Evolutionary conservation across 2,888 invertebrate genomes (phyloP), one percentile per base, ranked within the genome.

Genomic region (Ormyrus pomaceus): DNA sequence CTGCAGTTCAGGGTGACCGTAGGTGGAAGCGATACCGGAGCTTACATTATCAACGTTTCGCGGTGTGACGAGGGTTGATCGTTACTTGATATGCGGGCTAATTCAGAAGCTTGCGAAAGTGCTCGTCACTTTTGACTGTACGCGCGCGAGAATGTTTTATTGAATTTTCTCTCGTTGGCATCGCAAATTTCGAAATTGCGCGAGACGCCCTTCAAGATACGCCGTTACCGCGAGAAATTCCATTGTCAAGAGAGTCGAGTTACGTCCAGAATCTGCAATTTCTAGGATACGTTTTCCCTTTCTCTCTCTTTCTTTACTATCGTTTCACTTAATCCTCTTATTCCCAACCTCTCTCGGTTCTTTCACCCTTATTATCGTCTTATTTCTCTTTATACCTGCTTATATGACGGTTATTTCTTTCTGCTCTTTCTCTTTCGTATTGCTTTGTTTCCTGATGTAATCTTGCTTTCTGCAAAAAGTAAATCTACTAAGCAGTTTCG

Each of bases 231-330:
- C 69, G 13, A 53, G 9, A 70, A 48, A 70, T 70, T 58, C 69
- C 69, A 70, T 70, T 70, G 56, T 48, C 69, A 58, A 58, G 48
- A 48, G 69, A 58, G 58, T 70, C 69, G 69, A 70, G 69, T 70
- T 70, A 70, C 58, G 48, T 58, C 69, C 56, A 58, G 58, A 70
- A 70, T 70, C 58, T 58, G 58, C 69, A 58, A 58, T 70, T 48
- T 58, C 69, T 70, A 48, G 69, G 58, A 70, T 48, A 48, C 58
- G 19, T 19, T 19, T 19, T 19, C 0, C 19, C 19, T 19, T 19
- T 19, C 19, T 19, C 19, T 19, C 0, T 19, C 19, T 19, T 19
- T 19, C 19, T 19, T 19, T 19, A 19, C 19, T 19, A 19, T 19
- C 19, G 19, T 19, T 19, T 19, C 19, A 19, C 19, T 19, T 19